phyloP scores from a whole-genome alignment of 1,140 invertebrate species.

The Cydia fagiglandana region DNA sequence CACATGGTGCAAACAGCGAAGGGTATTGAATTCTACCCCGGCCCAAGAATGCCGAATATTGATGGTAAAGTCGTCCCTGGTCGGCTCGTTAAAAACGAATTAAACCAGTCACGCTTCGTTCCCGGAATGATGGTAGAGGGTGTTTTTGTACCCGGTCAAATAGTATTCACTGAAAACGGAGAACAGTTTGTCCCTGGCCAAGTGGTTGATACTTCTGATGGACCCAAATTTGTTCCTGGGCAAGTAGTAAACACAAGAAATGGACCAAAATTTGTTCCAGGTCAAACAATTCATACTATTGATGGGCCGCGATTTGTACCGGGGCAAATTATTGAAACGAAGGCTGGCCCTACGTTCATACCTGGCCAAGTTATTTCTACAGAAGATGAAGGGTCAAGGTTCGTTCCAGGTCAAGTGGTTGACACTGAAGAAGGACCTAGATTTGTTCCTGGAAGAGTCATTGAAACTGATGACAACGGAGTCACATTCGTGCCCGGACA shows the following conservation, averaged over 20 bases:
- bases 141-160: constrained; percentile 85
- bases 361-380: constrained; percentile 87
- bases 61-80: constrained; percentile 84
- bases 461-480: constrained; percentile 83
- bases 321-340: constrained; percentile 86
- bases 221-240: constrained; percentile 85
- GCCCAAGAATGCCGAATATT: constrained; percentile 69
- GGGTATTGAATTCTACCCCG: constrained; percentile 86
- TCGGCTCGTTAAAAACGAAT: constrained; percentile 81
- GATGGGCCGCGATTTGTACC: constrained; percentile 85
- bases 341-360: constrained; percentile 86
- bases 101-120: constrained; percentile 83
- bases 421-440: constrained; percentile 85
- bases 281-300: constrained; percentile 84
- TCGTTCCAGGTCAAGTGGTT: constrained; percentile 87
- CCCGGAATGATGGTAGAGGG: constrained; percentile 85
- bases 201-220: constrained; percentile 84
- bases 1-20: constrained; percentile 84
- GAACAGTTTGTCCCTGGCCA: constrained; percentile 89
- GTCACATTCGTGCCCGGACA: constrained; percentile 86
- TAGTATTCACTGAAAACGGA: constrained; percentile 84
- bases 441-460: constrained; percentile 86
- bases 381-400: constrained; percentile 84
- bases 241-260: constrained; percentile 85
- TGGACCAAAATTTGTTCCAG: constrained; percentile 85